These are phyloP conservation scores for Heliothis virescens DNA, from an alignment of 1,140 invertebrate genomes.

Conservation along the genomic window DNA sequence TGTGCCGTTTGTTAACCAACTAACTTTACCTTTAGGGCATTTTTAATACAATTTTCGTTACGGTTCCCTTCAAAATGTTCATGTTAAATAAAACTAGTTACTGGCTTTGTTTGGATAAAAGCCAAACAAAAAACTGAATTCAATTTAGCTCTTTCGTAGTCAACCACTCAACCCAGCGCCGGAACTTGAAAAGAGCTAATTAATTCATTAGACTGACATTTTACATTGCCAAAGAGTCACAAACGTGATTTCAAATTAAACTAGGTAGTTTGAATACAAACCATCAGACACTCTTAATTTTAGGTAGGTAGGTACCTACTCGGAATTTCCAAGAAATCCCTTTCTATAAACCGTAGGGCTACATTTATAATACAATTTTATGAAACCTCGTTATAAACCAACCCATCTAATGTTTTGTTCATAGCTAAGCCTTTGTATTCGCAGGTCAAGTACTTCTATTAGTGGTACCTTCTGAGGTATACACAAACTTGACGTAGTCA, in stretches of 20 bases:
- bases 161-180: neutral
- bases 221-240: constrained; percentile 16
- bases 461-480: neutral
- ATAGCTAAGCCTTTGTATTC: neutral
- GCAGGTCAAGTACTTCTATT: constrained; percentile 10
- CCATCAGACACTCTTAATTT: neutral
- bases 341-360: neutral
- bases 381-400: constrained; percentile 4
- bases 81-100: neutral
- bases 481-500: neutral
- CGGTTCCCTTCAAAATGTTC: neutral
- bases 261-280: constrained; percentile 22
- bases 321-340: neutral
- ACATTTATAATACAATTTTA: constrained; percentile 26
- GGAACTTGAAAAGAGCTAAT: constrained; percentile 29
- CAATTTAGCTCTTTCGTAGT: neutral
- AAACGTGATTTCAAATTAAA: constrained; percentile 10
- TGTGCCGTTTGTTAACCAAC: constrained; percentile 2
- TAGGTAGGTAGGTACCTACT: too few species aligned
- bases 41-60: neutral
- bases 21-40: neutral
- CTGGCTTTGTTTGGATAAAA: neutral
- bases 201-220: constrained; percentile 15
- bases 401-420: neutral
- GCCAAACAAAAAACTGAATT: constrained; percentile 5